Evolutionary conservation across 2,888 invertebrate genomes (phyloP).

Genomic region (Lepetodrilus schrolli): DNA sequence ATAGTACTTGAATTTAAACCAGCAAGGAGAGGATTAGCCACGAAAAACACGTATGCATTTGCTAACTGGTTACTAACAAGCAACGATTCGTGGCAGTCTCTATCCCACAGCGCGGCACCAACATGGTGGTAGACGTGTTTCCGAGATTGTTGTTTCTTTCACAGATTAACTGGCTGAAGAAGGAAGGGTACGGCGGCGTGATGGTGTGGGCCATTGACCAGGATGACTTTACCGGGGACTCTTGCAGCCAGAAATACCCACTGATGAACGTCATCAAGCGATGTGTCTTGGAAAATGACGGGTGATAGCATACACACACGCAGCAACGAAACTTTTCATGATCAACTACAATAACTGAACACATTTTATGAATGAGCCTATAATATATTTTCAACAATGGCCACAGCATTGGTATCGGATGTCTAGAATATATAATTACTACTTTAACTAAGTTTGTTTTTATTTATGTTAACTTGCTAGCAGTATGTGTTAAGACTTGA

Average conservation of each 20-base stretch:
- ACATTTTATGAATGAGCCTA: background rate
- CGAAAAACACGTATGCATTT: too few relatives aligned
- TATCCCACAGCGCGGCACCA: too few relatives aligned
- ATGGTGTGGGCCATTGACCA: conserved; percentile 63
- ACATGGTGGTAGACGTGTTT: background rate
- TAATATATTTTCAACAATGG: too few relatives aligned
- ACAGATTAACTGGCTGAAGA: conserved; percentile 57
- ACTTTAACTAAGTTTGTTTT: too few relatives aligned
- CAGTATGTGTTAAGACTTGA: too few relatives aligned
- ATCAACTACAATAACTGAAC: background rate
- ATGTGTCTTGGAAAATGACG: conserved; percentile 1
- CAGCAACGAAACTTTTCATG: background rate
- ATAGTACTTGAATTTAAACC: too few relatives aligned
- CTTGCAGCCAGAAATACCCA: conserved; percentile 55
- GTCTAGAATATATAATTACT: too few relatives aligned
- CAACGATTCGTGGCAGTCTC: too few relatives aligned
- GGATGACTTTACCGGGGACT: conserved; percentile 55
- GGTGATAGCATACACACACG: background rate
- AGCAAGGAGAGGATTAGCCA: too few relatives aligned
- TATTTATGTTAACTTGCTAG: too few relatives aligned
- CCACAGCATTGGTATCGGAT: too few relatives aligned
- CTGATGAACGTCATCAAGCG: conserved; percentile 51
- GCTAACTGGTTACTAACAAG: too few relatives aligned
- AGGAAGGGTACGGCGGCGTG: conserved; percentile 52
- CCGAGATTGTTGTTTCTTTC: background rate